A percentile compares a stretch with the other conserved stretches of the same genome.
These are phyloP conservation scores for Troides oblongomaculatus DNA, from an alignment of 2,888 invertebrate genomes.

Conservation along the genomic window DNA sequence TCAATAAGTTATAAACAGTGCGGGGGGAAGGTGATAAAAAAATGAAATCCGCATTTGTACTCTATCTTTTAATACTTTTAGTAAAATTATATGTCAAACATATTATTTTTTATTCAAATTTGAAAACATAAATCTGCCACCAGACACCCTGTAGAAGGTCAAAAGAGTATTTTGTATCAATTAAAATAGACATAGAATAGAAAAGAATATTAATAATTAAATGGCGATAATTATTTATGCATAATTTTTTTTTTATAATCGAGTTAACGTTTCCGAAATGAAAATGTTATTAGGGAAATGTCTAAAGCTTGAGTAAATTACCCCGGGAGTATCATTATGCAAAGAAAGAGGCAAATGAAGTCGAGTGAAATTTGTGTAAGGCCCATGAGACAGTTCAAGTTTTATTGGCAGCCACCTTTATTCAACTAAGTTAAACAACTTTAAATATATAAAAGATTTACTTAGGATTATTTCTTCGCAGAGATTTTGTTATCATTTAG, in stretches of 20 bases:
- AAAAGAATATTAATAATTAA: too few species aligned
- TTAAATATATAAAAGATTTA: constrained; percentile 3
- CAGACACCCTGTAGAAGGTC: too few species aligned
- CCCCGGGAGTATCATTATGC: constrained; percentile 14
- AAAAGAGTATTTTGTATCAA: too few species aligned
- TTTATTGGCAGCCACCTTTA: constrained; percentile 23
- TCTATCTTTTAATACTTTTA: too few species aligned
- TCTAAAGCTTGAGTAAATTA: constrained; percentile 9
- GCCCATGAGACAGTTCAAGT: constrained; percentile 17
- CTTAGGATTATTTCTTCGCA: not conserved
- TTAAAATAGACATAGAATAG: too few species aligned
- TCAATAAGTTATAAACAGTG: too few species aligned
- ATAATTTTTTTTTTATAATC: not conserved
- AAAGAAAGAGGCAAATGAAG: constrained; percentile 21
- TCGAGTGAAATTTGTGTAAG: constrained; percentile 20
- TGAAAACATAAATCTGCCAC: too few species aligned
- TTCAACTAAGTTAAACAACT: constrained; percentile 10
- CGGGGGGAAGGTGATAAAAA: too few species aligned
- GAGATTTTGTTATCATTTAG: not conserved
- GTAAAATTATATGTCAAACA: too few species aligned
- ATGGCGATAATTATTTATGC: not conserved
- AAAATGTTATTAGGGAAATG: constrained; percentile 13
- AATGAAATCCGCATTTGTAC: too few species aligned
- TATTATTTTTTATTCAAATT: too few species aligned
- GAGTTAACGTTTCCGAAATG: constrained; percentile 7